Conservation (phyloP, 37 sponge, comb jelly and placozoan species). For the Mnemiopsis leidyi region DNA sequence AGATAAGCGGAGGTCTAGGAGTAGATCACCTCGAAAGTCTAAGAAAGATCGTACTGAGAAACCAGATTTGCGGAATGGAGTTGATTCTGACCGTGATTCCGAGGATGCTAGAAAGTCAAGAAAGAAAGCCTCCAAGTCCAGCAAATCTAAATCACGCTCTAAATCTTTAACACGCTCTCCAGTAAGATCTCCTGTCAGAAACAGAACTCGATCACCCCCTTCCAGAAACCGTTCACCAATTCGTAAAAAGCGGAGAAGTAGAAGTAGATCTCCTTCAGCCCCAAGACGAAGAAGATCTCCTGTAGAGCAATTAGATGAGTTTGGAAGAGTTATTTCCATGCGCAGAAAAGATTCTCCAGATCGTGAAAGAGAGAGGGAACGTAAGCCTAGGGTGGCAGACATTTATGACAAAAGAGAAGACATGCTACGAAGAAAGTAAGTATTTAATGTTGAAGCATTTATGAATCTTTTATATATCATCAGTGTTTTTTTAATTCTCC, state of each 20-base stretch:
- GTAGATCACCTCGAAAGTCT: constrained; percentile 29
- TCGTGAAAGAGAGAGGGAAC: constrained; percentile 41
- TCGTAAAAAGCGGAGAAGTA: constrained; percentile 48
- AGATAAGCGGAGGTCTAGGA: not conserved
- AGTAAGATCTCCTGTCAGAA: constrained; percentile 6
- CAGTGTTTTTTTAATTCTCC: too few species aligned
- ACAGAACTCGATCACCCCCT: not conserved
- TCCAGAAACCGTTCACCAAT: constrained; percentile 37
- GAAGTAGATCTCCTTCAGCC: constrained; percentile 32
- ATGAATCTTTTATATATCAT: too few species aligned
- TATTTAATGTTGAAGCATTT: not conserved
- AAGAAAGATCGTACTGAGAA: not conserved
- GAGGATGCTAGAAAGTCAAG: not conserved
- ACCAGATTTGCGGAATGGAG: not conserved
- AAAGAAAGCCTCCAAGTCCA: constrained; percentile 17
- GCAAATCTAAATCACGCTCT: constrained; percentile 39
- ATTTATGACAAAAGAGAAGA: constrained; percentile 63
- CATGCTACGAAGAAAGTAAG: constrained; percentile 61
- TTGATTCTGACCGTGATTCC: not conserved
- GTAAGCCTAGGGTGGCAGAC: not conserved
- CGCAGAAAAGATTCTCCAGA: not conserved
- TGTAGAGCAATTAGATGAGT: constrained; percentile 59
- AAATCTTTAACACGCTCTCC: not conserved
- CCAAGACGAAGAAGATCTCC: constrained; percentile 42
- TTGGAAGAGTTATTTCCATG: constrained; percentile 52